phyloP scores from a whole-genome alignment of 2,888 invertebrate species.

The Cylindroiulus punctatus region DNA sequence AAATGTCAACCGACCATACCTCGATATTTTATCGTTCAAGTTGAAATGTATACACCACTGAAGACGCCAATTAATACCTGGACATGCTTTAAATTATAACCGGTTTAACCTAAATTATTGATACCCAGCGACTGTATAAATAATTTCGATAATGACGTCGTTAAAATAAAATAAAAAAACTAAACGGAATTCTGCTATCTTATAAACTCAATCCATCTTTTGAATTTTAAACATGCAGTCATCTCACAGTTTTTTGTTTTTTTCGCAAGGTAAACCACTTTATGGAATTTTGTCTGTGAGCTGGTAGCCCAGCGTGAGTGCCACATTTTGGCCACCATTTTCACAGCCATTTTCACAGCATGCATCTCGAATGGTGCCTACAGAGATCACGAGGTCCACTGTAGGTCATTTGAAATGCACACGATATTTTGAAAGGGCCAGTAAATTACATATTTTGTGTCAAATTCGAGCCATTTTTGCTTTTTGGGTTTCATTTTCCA shows the following conservation, averaged over 20 bases:
- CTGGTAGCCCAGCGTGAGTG: conserved; percentile 51
- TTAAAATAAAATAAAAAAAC: background rate
- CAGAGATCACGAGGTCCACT: conserved; percentile 18
- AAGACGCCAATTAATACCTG: conserved; percentile 12
- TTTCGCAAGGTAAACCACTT: conserved; percentile 52
- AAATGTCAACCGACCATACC: conserved; percentile 14
- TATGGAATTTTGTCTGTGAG: conserved; percentile 51
- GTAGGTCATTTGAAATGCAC: background rate
- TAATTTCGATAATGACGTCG: conserved; percentile 43
- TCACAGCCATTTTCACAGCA: conserved; percentile 42
- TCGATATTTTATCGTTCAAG: background rate
- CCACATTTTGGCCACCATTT: conserved; percentile 49
- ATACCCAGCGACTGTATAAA: conserved; percentile 25
- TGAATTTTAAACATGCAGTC: conserved; percentile 15
- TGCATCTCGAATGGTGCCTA: background rate
- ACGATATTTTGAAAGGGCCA: conserved; percentile 29
- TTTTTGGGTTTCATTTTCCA: background rate
- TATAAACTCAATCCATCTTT: conserved; percentile 5
- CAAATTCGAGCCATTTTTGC: conserved; percentile 25
- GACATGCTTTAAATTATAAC: conserved; percentile 45
- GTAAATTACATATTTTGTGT: conserved; percentile 39
- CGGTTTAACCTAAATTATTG: conserved; percentile 36
- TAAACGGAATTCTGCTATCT: conserved; percentile 21
- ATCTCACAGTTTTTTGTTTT: conserved; percentile 15
- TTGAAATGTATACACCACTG: conserved; percentile 19